phyloP scores from a whole-genome alignment of 2,113 vertebrate species.

The Ailuropoda melanoleuca region DNA sequence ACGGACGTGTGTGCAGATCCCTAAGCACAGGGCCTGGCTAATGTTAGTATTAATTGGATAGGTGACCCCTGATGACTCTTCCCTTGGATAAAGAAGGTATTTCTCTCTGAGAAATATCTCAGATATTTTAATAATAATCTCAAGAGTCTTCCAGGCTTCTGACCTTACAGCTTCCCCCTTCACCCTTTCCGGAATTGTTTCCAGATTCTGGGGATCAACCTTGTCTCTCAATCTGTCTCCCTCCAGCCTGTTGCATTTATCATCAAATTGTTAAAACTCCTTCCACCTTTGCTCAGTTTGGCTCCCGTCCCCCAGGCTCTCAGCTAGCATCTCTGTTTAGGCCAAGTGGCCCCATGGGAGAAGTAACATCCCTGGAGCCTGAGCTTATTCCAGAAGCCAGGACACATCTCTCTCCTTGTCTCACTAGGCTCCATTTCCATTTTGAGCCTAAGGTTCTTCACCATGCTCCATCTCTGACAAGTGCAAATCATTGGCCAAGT shows the following conservation, averaged over 20 bases:
- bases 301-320: neutral
- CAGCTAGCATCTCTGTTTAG: neutral
- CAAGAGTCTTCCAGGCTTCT: neutral
- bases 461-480: neutral
- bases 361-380: too few relatives aligned
- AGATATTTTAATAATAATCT: neutral
- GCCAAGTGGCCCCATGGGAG: fast-evolving
- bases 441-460: neutral
- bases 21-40: neutral
- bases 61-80: neutral
- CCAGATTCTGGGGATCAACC: neutral
- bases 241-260: neutral
- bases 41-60: neutral
- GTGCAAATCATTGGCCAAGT: neutral
- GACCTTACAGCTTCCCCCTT: neutral
- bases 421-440: neutral
- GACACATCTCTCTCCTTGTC: neutral
- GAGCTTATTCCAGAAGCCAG: neutral
- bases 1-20: neutral
- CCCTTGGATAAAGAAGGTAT: neutral
- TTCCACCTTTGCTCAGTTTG: neutral
- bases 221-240: neutral
- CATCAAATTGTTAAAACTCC: neutral
- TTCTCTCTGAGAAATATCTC: neutral
- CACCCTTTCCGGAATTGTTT: neutral